A percentile compares a stretch with the other conserved stretches of the same genome.
phyloP scores from a whole-genome alignment of 2,888 invertebrate species.

The Lithophane semibrunnea region DNA sequence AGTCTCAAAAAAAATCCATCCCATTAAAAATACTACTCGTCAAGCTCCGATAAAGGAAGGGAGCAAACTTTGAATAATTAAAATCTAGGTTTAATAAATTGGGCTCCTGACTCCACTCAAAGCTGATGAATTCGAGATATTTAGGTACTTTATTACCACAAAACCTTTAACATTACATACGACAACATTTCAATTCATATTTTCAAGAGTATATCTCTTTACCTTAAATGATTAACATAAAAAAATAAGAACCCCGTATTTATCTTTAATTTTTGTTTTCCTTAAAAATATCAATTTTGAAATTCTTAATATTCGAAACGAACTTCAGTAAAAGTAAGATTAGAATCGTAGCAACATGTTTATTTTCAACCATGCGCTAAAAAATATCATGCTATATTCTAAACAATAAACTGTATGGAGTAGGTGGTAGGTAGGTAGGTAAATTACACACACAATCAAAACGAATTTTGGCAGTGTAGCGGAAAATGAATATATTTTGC shows the following conservation, averaged over 20 bases:
- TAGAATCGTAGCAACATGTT: not conserved
- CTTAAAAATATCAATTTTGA: not conserved
- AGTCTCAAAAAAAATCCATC: not conserved
- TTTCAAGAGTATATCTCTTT: not conserved
- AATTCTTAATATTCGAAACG: not conserved
- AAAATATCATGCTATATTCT: not conserved
- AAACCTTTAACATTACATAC: not conserved
- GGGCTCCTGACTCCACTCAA: conserved; percentile 35
- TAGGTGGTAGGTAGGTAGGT: conserved; percentile 10
- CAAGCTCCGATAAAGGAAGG: conserved; percentile 18
- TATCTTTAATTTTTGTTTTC: not conserved
- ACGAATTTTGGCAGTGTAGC: no score
- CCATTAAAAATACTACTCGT: not conserved
- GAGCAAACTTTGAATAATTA: conserved; percentile 28
- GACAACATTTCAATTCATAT: not conserved
- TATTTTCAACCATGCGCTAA: not conserved
- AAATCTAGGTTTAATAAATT: conserved; percentile 21
- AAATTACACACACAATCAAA: no score
- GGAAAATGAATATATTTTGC: no score
- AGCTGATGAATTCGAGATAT: conserved; percentile 9
- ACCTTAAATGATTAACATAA: not conserved
- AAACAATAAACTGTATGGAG: conserved; percentile 32
- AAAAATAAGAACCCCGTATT: not conserved
- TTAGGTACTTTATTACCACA: not conserved
- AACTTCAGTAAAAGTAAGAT: not conserved